Conservation (phyloP, 2,113 vertebrate genomes). For the Carassius gibelio region DNA sequence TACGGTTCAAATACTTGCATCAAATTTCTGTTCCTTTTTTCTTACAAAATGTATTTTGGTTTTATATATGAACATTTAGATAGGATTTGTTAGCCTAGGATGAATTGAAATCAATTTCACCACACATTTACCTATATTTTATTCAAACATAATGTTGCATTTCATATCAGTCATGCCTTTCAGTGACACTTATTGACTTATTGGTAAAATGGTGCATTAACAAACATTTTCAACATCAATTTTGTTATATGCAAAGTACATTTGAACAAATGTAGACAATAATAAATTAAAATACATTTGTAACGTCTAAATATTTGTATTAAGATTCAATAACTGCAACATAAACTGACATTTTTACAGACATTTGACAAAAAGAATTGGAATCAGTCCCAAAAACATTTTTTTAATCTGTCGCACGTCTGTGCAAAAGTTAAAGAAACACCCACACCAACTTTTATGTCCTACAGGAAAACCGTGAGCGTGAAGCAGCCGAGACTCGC, state of each 20-base stretch:
- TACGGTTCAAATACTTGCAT: not conserved
- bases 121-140: not conserved
- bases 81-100: not conserved
- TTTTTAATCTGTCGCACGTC: too few relatives aligned
- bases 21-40: not conserved
- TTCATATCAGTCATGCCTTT: not conserved
- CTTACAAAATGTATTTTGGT: not conserved
- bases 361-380: too few relatives aligned
- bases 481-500: too few relatives aligned
- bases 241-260: not conserved
- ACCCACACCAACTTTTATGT: too few relatives aligned
- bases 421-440: too few relatives aligned
- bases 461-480: too few relatives aligned
- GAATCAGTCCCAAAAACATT: too few relatives aligned
- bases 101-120: too few relatives aligned
- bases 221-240: not conserved
- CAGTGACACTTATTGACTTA: not conserved
- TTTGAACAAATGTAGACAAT: not conserved
- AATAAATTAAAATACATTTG: too few relatives aligned
- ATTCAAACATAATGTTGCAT: not conserved
- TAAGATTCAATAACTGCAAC: too few relatives aligned
- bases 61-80: not conserved
- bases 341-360: too few relatives aligned
- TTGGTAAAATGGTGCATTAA: not conserved
- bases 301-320: too few relatives aligned